Base-by-base conservation (phyloP, 37 sponge, comb jelly and placozoan species). In the Beroe ovata region DNA sequence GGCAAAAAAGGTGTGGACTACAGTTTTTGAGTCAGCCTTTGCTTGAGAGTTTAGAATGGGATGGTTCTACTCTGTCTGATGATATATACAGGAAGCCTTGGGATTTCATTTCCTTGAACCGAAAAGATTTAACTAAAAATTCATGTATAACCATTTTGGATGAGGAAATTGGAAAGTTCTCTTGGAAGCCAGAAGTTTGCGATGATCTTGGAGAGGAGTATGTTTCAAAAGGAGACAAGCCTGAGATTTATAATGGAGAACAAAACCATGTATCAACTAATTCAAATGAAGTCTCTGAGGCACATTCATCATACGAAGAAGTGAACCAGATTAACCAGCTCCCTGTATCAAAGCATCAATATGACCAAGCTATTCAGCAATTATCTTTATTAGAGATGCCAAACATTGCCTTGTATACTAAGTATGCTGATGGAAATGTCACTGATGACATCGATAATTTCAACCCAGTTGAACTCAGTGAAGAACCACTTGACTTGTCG, bases 61-160 rank as follows among this genome's bases (percentile, higher is more conserved):
- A n/a, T n/a, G n/a, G n/a, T n/a, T n/a, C n/a, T n/a, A n/a, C n/a
- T n/a, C n/a, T n/a, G n/a, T n/a, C n/a, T n/a, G 63, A 18, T n/a
- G 69, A 66, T 34, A 37, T 66, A 14, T 66, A 66, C 69, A 66
- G 69, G 36, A 66, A 66, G 36, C 69, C 69, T 32, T 66, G 69
- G 69, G 36, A 33, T 66, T 25, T 30, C 30, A 29, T 66, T 32
- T 34, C 18, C 2, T 2, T 37, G 29, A 8, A 29, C 16, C 16
- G 29, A 0, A 29, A 66, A 32, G 36, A 2, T 2, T n/a, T n/a
- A n/a, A n/a, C n/a, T n/a, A n/a, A n/a, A n/a, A n/a, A n/a, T n/a
- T n/a, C n/a, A n/a, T n/a, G n/a, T n/a, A n/a, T n/a, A n/a, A n/a
- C n/a, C n/a, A n/a, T n/a, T n/a, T n/a, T n/a, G n/a, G n/a, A n/a